Percentiles rank a stretch among this genome's conserved stretches.
These are phyloP conservation scores for Teleopsis dalmanni DNA, from an alignment of 1,140 invertebrate species.

Conservation along the genomic window DNA sequence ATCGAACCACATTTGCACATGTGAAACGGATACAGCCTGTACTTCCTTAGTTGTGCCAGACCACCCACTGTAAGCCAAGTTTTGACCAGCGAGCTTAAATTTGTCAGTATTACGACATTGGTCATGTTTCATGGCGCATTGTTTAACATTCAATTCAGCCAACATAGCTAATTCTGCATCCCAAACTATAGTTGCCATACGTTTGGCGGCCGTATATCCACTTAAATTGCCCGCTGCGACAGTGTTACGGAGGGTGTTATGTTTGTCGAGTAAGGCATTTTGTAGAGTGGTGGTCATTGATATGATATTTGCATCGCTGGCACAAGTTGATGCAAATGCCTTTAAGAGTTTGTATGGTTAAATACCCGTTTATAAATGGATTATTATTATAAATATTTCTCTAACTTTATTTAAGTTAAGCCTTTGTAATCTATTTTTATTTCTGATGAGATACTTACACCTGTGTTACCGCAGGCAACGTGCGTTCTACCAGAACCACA, in stretches of 20 bases:
- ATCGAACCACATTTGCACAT: slow-evolving; percentile 13
- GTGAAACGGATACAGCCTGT: not conserved
- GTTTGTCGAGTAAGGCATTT: slow-evolving; percentile 1
- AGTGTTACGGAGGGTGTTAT: slow-evolving; percentile 12
- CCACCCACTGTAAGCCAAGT: slow-evolving; percentile 6
- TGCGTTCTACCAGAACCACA: not conserved
- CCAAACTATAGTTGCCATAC: slow-evolving; percentile 26
- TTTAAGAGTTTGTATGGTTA: not conserved
- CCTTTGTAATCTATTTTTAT: too few species aligned
- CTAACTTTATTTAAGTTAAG: not conserved
- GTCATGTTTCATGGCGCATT: slow-evolving; percentile 17
- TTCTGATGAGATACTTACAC: not conserved
- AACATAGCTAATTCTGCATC: slow-evolving; percentile 21
- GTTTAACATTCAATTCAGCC: slow-evolving; percentile 21
- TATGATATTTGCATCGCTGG: slow-evolving; percentile 1
- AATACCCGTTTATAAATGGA: not conserved
- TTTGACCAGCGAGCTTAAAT: too few species aligned
- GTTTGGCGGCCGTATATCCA: slow-evolving; percentile 11
- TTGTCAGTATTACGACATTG: slow-evolving; percentile 19
- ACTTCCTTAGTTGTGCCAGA: not conserved
- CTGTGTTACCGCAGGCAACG: slow-evolving; percentile 9
- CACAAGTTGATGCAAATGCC: not conserved
- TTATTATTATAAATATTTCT: too few species aligned
- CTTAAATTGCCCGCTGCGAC: slow-evolving; percentile 9
- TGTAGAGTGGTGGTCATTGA: not conserved